A percentile compares a stretch with the other conserved stretches of the same genome.
Conservation (phyloP, 2,797 vertebrate species). For the Trichosurus vulpecula region DNA sequence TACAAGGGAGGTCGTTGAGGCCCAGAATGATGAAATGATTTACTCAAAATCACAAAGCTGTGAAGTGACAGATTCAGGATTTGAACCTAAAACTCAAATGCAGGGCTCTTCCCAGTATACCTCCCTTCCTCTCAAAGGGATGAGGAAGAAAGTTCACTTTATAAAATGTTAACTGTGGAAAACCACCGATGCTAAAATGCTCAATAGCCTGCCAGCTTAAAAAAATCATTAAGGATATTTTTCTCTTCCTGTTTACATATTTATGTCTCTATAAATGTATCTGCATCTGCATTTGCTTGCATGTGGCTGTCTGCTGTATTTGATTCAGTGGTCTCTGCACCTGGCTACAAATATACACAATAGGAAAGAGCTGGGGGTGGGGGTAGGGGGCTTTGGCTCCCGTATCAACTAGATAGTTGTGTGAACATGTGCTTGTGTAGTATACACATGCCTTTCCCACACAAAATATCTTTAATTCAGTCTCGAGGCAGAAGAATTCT, state of each 20-base stretch:
- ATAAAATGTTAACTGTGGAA: slow-evolving; percentile 22
- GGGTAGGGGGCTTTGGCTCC: background rate
- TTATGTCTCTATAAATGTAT: slow-evolving; percentile 52
- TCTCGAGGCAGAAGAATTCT: background rate
- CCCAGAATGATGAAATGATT: background rate
- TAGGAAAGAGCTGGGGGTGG: background rate
- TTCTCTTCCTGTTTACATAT: slow-evolving; percentile 46
- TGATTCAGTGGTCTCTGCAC: slow-evolving; percentile 27
- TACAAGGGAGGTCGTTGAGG: background rate
- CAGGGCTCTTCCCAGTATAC: background rate
- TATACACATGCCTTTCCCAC: background rate
- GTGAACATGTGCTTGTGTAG: slow-evolving; percentile 8
- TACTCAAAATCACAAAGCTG: background rate
- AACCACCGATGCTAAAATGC: slow-evolving; percentile 18
- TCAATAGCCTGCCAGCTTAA: slow-evolving; percentile 41
- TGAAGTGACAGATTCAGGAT: background rate
- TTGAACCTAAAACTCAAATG: background rate
- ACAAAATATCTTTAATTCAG: background rate
- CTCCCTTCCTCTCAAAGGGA: background rate
- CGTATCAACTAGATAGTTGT: background rate
- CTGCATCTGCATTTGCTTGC: slow-evolving; percentile 26
- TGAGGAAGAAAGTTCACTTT: slow-evolving; percentile 15
- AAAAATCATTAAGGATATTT: slow-evolving; percentile 37
- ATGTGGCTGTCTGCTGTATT: background rate
- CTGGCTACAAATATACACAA: background rate